Evolutionary conservation across 2,113 vertebrate species (phyloP), one percentile per base, ranked within the genome.

Genomic region (Eurystomus gularis): DNA sequence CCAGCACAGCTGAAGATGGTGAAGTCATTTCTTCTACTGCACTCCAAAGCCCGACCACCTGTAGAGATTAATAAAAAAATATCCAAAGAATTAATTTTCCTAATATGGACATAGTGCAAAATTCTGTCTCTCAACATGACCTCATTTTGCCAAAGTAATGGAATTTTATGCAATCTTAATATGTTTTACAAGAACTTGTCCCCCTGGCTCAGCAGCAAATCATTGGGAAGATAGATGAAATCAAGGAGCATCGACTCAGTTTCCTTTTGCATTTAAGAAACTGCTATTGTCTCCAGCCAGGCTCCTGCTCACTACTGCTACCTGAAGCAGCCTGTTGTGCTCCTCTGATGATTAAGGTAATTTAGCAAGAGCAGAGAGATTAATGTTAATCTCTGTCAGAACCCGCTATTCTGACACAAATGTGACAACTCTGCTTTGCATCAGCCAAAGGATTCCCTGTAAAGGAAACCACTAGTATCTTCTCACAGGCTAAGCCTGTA

Each of bases 11-110:
- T 97, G 94, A 97, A 97, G 48, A 77, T 94, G 88, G 90, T 98
- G 96, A 98, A 83, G 94, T 98, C 61, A 98, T 97, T 97, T 92
- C 93, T 98, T 83, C 89, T 96, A 83, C 65, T 75, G 70, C 55
- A 84, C 79, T 95, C 93, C 65, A 94, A 97, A 97, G 88, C 57
- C 49, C 35, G 96, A 96, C 97, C 97, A 98, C 97, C 97, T 98
- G 97, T 96, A 96, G 94, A 96, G 96, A 97, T 82, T 94, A 26
- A 88, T 96, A 96, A 96, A 96, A 79, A 87, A 66, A 54, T 25
- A 86, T 82, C 93, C 44, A 3, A 96, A 93, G 49, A 96, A 96
- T 96, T 97, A 79, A 94, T 97, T 98, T 97, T 94, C 96, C 91
- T 95, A 96, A 95, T 93, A 95, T 25, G 51, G 70, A 69, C 55